Evolutionary conservation across 1,140 invertebrate species (phyloP).

Genomic region (Medauroidea extradentata): DNA sequence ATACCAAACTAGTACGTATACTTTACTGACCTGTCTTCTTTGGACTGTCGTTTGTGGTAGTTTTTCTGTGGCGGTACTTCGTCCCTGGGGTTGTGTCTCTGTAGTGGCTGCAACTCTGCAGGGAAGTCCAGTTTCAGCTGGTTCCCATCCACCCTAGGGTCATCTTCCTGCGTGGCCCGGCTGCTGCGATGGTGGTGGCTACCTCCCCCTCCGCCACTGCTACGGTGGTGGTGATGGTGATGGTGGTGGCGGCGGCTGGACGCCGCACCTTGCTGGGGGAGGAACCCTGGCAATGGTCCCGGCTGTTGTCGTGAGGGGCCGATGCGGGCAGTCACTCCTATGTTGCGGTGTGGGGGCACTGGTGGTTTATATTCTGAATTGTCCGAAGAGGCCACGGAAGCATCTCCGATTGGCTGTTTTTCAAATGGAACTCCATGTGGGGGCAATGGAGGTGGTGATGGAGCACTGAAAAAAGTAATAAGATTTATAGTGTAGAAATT

Average conservation of each 20-base stretch:
- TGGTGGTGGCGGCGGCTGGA: constrained; percentile 15
- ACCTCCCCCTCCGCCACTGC: constrained; percentile 29
- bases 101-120: constrained; percentile 30
- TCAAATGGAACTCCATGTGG: constrained; percentile 45
- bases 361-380: constrained; percentile 73
- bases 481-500: background rate
- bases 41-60: constrained; percentile 5
- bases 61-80: constrained; percentile 14
- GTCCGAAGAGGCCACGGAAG: constrained; percentile 19
- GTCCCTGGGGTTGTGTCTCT: background rate
- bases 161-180: background rate
- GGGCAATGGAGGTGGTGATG: constrained; percentile 49
- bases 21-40: constrained; percentile 1
- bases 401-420: background rate
- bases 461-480: background rate
- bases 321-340: constrained; percentile 45
- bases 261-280: background rate
- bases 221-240: constrained; percentile 45
- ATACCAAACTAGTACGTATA: too few relatives aligned
- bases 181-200: background rate
- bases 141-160: constrained; percentile 21
- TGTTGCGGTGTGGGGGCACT: constrained; percentile 78
- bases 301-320: constrained; percentile 3
- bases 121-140: constrained; percentile 40
- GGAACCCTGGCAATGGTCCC: constrained; percentile 7